These are phyloP conservation scores for Dasypus novemcinctus DNA, from an alignment of 2,113 vertebrate species.

Conservation along the genomic window DNA sequence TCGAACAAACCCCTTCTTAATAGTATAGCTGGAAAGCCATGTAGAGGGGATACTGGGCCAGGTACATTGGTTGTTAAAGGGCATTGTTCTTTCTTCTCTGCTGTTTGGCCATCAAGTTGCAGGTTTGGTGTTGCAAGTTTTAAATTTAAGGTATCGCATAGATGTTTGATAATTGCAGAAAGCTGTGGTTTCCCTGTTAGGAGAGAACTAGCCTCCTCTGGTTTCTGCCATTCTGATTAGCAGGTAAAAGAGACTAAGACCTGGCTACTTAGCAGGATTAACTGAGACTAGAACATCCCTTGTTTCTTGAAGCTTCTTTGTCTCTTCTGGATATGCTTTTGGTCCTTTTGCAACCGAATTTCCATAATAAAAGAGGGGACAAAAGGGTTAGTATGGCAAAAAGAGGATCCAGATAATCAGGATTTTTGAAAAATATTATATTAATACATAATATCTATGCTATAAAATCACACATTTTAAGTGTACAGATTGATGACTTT, in stretches of 20 bases:
- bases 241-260: slow-evolving; percentile 44
- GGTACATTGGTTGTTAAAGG: neutral
- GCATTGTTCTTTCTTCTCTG: slow-evolving; percentile 38
- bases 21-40: slow-evolving; percentile 62
- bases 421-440: neutral
- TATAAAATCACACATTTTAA: neutral
- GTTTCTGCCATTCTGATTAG: neutral
- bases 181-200: slow-evolving; percentile 34
- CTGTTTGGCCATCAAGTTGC: neutral
- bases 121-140: neutral
- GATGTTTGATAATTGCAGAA: neutral
- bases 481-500: neutral
- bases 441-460: neutral
- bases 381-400: neutral
- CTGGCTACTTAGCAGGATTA: slow-evolving; percentile 1
- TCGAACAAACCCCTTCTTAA: slow-evolving; percentile 75
- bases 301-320: slow-evolving; percentile 11
- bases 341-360: slow-evolving; percentile 2
- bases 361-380: neutral
- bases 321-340: neutral
- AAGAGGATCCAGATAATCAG: slow-evolving; percentile 14
- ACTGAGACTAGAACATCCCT: neutral
- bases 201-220: neutral
- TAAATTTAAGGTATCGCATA: slow-evolving; percentile 1
- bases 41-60: slow-evolving; percentile 1